A percentile compares a stretch with the other conserved stretches of the same genome.
These are phyloP conservation scores for Henicopernis longicauda DNA, from an alignment of 2,113 vertebrate species.

Conservation along the genomic window DNA sequence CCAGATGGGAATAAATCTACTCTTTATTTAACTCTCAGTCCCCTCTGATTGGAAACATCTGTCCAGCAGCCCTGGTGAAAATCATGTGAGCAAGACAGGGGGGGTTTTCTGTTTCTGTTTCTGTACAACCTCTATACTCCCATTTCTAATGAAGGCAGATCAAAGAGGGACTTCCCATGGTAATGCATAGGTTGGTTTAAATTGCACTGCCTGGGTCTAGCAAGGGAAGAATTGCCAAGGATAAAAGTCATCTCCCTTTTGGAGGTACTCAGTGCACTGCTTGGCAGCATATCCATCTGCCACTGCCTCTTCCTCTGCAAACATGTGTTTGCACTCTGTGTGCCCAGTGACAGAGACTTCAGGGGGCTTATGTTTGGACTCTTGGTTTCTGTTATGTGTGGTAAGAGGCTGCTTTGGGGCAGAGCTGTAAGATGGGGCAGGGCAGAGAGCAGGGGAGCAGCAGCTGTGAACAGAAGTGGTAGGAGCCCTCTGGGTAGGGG, in stretches of 20 bases:
- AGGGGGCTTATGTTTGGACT: not conserved
- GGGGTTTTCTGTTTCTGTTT: not conserved
- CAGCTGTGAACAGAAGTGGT: not conserved
- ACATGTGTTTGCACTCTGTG: not conserved
- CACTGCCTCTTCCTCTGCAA: not conserved
- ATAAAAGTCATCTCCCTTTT: not conserved
- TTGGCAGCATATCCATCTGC: not conserved
- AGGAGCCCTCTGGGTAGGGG: not conserved
- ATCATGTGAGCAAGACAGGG: not conserved
- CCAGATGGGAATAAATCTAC: constrained; percentile 21
- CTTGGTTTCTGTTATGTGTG: not conserved
- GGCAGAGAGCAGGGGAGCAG: not conserved
- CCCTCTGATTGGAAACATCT: constrained; percentile 39
- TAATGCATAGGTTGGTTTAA: not conserved
- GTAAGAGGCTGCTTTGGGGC: not conserved
- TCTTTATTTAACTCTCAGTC: constrained; percentile 26
- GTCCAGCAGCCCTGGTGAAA: not conserved
- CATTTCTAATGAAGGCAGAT: constrained; percentile 9
- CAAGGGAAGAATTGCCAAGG: not conserved
- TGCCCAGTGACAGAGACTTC: not conserved
- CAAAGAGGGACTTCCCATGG: not conserved
- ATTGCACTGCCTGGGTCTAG: not conserved
- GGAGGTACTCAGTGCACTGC: not conserved
- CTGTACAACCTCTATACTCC: not conserved
- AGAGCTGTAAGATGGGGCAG: not conserved